phyloP scores from a whole-genome alignment of 2,888 invertebrate genomes.

The Microchrysa polita region DNA sequence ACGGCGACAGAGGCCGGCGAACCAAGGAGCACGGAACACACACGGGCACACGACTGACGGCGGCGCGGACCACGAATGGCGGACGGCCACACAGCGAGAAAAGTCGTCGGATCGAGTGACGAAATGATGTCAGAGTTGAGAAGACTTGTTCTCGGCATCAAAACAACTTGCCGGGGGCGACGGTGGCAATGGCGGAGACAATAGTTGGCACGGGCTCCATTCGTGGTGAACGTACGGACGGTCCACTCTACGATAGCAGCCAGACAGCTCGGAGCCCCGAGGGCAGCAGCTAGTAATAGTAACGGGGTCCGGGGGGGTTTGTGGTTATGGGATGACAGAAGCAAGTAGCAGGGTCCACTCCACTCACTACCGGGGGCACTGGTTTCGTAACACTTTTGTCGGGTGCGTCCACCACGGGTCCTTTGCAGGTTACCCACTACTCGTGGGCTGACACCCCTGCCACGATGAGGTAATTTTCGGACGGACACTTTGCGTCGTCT shows the following conservation, averaged over 20 bases:
- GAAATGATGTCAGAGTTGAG: conserved; percentile 32
- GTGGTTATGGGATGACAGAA: background rate
- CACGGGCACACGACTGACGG: conserved; percentile 31
- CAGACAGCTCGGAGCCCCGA: conserved; percentile 38
- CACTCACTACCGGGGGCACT: background rate
- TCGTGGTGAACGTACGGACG: background rate
- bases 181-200: background rate
- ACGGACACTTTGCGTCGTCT: no score
- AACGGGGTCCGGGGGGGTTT: background rate
- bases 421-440: background rate
- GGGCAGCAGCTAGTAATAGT: conserved; percentile 8
- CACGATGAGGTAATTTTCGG: conserved; percentile 19
- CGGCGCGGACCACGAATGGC: background rate
- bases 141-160: conserved; percentile 32
- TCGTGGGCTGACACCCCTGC: background rate
- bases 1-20: background rate
- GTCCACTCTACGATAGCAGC: background rate
- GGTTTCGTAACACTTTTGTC: conserved; percentile 15
- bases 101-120: background rate
- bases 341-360: background rate
- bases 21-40: conserved; percentile 7
- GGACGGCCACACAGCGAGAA: background rate
- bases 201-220: conserved; percentile 17
- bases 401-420: background rate
- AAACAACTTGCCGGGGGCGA: background rate